Base-by-base conservation (phyloP, 2,888 invertebrate species). In the Masnerella sp. region DNA sequence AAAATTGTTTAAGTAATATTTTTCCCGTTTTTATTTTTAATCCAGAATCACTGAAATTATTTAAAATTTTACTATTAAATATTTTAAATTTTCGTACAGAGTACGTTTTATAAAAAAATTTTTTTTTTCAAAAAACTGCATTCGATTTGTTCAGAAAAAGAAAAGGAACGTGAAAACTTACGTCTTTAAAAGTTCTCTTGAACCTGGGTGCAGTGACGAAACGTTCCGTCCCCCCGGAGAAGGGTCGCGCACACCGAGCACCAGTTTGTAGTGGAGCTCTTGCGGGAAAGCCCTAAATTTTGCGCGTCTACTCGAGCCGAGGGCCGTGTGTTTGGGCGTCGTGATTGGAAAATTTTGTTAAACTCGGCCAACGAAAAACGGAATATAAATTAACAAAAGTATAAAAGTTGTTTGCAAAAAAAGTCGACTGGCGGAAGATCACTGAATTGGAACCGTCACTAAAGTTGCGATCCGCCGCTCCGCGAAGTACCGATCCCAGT, bases 401-500 rank as follows among this genome's bases (percentile, higher is more conserved):
- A 18, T 11, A 2, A 15, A 11, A 18, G 17, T 9, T 30, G 7
- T 30, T n/a, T 9, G 1, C 17, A 18, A 34, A 32, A 20, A 42
- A 20, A 14, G n/a, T 32, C 9, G 32, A 40, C 20, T 36, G 12
- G 20, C 51, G 30, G 28, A 22, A 7, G 3, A 3, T n/a, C 52
- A 47, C 38, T 43, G 22, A 18, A 30, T 0, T 25, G 8, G 5
- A 36, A 36, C 9, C 45, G 22, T 25, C 54, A 69, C 38, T 59
- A 28, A 20, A 14, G 36, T 40, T 49, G 45, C n/a, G n/a, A n/a
- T n/a, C 36, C 25, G 28, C 45, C 47, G 58, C 45, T 61, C 42
- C 51, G 32, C 52, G 64, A 62, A 58, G 56, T 52, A 59, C 75
- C 74, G 73, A 73, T 70, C 67, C 61, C 67, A 61, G 69, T 69